A percentile compares a stretch with the other conserved stretches of the same genome.
These are phyloP conservation scores for Erebia ligea DNA, from an alignment of 2,888 invertebrate species.

Conservation along the genomic window DNA sequence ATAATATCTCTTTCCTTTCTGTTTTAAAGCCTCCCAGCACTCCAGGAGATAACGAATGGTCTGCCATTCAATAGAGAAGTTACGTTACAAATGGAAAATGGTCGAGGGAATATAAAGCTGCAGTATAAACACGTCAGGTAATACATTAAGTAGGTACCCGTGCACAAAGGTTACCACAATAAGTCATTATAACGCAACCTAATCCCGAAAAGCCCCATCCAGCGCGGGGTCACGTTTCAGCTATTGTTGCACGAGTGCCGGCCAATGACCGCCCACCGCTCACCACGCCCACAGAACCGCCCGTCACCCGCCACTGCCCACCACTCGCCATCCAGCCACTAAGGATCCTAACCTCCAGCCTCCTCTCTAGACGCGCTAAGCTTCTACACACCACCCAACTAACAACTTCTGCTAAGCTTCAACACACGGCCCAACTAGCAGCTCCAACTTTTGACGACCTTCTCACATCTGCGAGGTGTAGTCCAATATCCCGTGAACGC, in stretches of 20 bases:
- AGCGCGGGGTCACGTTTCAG: constrained; percentile 56
- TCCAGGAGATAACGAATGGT: no score
- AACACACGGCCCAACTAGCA: no score
- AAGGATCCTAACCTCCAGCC: constrained; percentile 11
- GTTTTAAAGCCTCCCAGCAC: no score
- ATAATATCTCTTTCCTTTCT: no score
- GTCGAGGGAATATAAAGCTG: no score
- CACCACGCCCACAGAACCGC: constrained; percentile 43
- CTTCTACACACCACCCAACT: constrained; percentile 7
- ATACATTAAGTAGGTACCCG: background rate
- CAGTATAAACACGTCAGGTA: no score
- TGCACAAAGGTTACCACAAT: constrained; percentile 9
- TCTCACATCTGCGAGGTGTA: no score
- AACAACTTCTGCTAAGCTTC: background rate
- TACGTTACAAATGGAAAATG: no score
- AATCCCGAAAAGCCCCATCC: constrained; percentile 18
- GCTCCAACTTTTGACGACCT: no score
- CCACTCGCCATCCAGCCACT: constrained; percentile 14
- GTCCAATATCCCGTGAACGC: no score
- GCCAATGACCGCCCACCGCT: constrained; percentile 35
- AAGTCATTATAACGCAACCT: constrained; percentile 19
- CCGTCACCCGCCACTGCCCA: constrained; percentile 7
- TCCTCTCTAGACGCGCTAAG: constrained; percentile 17
- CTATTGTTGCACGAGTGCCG: constrained; percentile 51
- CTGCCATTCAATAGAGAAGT: no score